These are phyloP conservation scores for Pteropus alecto DNA, from an alignment of 2,113 vertebrate species.

Conservation along the genomic window DNA sequence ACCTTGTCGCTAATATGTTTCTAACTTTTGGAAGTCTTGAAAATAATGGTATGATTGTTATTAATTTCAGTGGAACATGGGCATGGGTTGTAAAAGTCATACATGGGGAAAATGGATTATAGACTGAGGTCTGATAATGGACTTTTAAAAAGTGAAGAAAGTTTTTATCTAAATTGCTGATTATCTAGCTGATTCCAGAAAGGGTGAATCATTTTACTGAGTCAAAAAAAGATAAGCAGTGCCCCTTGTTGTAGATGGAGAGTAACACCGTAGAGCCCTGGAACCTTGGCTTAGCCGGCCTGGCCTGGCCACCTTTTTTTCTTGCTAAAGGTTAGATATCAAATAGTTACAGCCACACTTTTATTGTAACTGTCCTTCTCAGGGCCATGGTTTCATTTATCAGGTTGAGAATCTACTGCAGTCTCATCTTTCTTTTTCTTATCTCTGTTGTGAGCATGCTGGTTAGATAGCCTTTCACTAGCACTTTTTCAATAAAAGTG, in stretches of 20 bases:
- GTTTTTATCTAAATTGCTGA: not conserved
- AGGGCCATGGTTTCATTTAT: not conserved
- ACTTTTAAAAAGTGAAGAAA: not conserved
- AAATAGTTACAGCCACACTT: not conserved
- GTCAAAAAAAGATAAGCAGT: not conserved
- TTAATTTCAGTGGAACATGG: not conserved
- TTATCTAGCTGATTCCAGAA: not conserved
- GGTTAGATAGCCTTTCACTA: not conserved
- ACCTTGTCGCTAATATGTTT: constrained; percentile 10
- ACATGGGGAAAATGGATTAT: not conserved
- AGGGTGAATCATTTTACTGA: not conserved
- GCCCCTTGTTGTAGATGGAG: not conserved
- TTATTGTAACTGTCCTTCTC: not conserved
- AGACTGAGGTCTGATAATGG: not conserved
- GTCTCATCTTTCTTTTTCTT: not conserved
- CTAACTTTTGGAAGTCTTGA: constrained; percentile 2
- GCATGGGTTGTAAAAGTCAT: not conserved
- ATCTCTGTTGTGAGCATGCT: not conserved
- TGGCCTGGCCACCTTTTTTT: not conserved
- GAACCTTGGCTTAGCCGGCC: not conserved
- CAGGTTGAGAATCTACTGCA: not conserved
- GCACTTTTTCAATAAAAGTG: not conserved
- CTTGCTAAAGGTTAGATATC: not conserved
- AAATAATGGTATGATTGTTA: not conserved
- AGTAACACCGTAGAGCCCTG: not conserved